phyloP scores from a whole-genome alignment of 2,113 vertebrate genomes.

The Leptosomus discolor region DNA sequence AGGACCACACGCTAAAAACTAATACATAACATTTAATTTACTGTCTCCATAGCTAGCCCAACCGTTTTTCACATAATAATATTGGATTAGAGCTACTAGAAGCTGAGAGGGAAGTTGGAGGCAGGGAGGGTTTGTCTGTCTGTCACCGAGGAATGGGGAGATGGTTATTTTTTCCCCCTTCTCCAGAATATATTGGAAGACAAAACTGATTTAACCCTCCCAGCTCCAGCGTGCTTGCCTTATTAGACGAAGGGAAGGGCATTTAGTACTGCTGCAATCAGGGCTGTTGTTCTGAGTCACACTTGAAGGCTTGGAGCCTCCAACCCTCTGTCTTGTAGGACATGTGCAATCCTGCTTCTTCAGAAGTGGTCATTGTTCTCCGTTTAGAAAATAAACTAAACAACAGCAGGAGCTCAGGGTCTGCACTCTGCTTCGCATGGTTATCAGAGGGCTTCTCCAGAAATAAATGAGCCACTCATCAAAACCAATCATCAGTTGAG shows the following conservation, averaged over 20 bases:
- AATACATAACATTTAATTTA: slow-evolving; percentile 98
- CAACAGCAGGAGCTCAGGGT: background rate
- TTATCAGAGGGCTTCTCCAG: background rate
- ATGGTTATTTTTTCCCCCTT: slow-evolving; percentile 48
- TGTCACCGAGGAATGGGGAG: background rate
- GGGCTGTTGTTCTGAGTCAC: background rate
- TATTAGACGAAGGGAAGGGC: background rate
- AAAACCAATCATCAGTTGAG: background rate
- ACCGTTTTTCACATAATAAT: slow-evolving; percentile 94
- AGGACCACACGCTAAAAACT: slow-evolving; percentile 78
- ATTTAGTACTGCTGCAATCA: background rate
- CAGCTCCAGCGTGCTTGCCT: background rate
- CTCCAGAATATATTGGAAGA: slow-evolving; percentile 16
- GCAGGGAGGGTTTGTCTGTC: slow-evolving; percentile 35
- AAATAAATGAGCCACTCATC: background rate
- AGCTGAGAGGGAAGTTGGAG: slow-evolving; percentile 28
- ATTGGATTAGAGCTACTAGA: slow-evolving; percentile 88
- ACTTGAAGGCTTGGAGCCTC: background rate
- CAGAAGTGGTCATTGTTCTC: background rate
- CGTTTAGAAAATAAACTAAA: background rate
- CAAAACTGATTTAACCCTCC: slow-evolving; percentile 36
- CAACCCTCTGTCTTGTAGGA: background rate
- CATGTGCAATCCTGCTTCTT: background rate
- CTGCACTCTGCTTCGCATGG: background rate
- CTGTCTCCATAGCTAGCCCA: slow-evolving; percentile 85